Percentiles rank a stretch among this genome's conserved stretches.
These are phyloP conservation scores for Ganaspis brasiliensis DNA, from an alignment of 2,888 invertebrate genomes.

Conservation along the genomic window DNA sequence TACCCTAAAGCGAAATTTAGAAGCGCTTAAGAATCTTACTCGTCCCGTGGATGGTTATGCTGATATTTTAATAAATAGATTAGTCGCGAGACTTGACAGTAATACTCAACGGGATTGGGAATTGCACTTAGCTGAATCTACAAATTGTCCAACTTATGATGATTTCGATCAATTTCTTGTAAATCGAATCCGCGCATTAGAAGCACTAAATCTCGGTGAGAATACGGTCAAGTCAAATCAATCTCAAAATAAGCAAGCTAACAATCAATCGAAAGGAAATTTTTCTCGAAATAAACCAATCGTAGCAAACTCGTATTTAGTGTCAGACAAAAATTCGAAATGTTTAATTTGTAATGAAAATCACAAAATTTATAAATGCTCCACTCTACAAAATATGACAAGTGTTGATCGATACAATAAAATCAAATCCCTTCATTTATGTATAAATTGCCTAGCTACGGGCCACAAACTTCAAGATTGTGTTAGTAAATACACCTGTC, in stretches of 20 bases:
- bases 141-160: neutral
- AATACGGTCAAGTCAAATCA: neutral
- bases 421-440: neutral
- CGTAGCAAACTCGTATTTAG: neutral
- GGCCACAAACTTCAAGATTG: no score
- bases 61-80: no score
- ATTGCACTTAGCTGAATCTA: neutral
- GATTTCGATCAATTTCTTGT: neutral
- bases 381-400: neutral
- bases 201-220: neutral
- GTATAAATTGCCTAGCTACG: no score
- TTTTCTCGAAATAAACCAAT: neutral
- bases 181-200: neutral
- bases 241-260: neutral
- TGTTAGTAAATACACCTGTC: no score
- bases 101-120: neutral
- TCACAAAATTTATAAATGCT: neutral
- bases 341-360: neutral
- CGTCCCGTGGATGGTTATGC: neutral
- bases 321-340: neutral
- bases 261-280: neutral
- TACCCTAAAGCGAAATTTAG: no score
- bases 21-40: neutral
- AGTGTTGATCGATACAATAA: neutral
- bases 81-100: neutral